Evolutionary conservation across 2,113 vertebrate species (phyloP).

Genomic region (Arvicanthis niloticus): DNA sequence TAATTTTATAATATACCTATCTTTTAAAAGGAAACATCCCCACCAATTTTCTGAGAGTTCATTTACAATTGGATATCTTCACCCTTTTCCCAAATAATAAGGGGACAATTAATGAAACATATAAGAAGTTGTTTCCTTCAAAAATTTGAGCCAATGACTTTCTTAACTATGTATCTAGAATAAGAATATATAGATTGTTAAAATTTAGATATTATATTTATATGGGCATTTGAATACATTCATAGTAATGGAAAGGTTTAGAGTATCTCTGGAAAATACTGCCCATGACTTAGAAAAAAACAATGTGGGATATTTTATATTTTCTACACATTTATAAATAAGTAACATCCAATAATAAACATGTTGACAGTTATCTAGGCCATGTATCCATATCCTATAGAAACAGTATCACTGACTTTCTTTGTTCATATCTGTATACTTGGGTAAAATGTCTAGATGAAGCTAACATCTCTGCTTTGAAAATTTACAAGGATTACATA

Average conservation of each 20-base stretch:
- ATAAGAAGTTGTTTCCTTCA: background rate
- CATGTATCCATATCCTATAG: background rate
- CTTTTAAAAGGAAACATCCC: background rate
- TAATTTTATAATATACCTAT: background rate
- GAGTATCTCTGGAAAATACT: background rate
- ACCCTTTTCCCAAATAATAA: background rate
- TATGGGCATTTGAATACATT: background rate
- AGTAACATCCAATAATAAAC: background rate
- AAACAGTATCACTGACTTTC: background rate
- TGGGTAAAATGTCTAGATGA: background rate
- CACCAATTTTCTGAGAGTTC: background rate
- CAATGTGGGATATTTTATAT: background rate
- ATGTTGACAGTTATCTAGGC: background rate
- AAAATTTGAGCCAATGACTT: background rate
- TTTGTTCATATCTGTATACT: background rate
- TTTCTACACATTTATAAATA: background rate
- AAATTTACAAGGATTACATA: background rate
- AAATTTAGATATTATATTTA: background rate
- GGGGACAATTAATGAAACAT: background rate
- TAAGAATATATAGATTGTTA: background rate
- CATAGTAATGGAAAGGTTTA: background rate
- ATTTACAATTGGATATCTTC: background rate
- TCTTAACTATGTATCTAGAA: background rate
- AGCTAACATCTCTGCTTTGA: background rate
- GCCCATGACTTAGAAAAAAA: background rate